Conservation (phyloP, 2,113 vertebrate genomes). For the Peucedramus taeniatus region DNA sequence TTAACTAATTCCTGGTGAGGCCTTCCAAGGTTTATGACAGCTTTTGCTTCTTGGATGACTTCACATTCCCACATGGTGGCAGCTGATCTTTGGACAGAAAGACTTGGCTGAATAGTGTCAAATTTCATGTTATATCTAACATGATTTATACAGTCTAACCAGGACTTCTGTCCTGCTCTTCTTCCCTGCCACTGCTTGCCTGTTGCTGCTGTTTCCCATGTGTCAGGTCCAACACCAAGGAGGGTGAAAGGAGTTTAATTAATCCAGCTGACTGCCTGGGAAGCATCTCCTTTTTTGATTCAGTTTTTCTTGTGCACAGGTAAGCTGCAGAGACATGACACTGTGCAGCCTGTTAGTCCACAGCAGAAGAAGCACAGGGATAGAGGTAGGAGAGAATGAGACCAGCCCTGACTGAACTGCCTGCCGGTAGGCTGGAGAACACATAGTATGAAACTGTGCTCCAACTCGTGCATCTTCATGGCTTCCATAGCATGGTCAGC, state of each 20-base stretch:
- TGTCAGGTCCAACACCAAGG: neutral
- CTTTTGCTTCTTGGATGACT: neutral
- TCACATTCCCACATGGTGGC: neutral
- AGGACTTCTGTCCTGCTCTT: neutral
- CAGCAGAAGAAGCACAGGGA: neutral
- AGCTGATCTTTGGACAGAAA: neutral
- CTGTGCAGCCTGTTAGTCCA: neutral
- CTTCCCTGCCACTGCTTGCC: neutral
- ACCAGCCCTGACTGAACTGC: neutral
- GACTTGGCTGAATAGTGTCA: neutral
- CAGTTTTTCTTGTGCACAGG: neutral
- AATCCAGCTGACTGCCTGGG: neutral
- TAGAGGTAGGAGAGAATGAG: neutral
- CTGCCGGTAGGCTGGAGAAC: neutral
- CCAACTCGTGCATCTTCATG: rapidly evolving
- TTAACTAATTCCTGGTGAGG: neutral
- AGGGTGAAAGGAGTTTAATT: neutral
- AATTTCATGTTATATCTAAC: neutral
- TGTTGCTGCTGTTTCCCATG: neutral
- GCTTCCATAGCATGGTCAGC: neutral
- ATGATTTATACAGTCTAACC: neutral
- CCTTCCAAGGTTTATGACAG: neutral
- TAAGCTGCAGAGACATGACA: neutral
- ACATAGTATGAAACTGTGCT: neutral
- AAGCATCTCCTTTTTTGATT: neutral